Conservation (phyloP, 2,888 invertebrate genomes). For the Amphipoea lucens region DNA sequence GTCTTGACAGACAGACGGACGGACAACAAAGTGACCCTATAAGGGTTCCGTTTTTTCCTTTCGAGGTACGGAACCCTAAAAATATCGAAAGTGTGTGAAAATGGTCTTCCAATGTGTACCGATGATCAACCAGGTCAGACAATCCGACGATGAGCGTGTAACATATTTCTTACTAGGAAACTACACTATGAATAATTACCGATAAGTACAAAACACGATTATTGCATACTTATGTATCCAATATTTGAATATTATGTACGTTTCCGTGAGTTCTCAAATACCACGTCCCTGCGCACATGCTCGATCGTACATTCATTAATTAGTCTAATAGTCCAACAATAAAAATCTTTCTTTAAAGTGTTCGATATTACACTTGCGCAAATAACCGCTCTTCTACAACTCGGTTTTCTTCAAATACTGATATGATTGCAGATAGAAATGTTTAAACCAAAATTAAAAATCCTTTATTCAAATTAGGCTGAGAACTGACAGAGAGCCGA, state of each 20-base stretch:
- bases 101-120: no score
- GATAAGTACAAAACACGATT: neutral
- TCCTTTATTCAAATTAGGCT: neutral
- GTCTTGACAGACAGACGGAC: no score
- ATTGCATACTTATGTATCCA: conserved; percentile 26
- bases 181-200: neutral
- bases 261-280: conserved; percentile 31
- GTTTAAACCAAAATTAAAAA: neutral
- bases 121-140: neutral
- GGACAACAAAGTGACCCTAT: no score
- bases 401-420: neutral
- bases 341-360: conserved; percentile 23
- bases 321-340: neutral
- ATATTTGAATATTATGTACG: conserved; percentile 23
- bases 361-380: neutral
- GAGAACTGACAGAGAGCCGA: no score
- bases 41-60: no score
- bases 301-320: conserved; percentile 11
- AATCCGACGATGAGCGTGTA: neutral
- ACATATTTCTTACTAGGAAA: conserved; percentile 19
- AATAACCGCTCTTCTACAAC: neutral
- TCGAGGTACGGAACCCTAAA: no score
- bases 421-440: neutral
- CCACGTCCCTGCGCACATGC: conserved; percentile 9
- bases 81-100: no score